These are phyloP conservation scores for Opisthocomus hoazin DNA, from an alignment of 2,113 vertebrate species.

Conservation along the genomic window DNA sequence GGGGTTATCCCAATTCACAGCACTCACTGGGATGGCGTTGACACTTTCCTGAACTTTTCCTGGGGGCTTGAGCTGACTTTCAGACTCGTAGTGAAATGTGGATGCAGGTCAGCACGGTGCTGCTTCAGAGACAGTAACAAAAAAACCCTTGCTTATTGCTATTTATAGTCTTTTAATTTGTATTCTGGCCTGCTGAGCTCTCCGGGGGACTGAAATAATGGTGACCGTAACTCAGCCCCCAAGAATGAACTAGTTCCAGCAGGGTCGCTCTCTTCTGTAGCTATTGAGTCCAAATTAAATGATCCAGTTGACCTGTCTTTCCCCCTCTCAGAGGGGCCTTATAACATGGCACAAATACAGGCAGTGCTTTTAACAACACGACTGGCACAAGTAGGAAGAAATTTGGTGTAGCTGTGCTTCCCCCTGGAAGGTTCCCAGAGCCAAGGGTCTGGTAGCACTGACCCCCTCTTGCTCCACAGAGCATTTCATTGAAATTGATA, in stretches of 20 bases:
- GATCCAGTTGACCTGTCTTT: not conserved
- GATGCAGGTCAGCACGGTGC: not conserved
- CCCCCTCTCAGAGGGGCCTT: not conserved
- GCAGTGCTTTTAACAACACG: not conserved
- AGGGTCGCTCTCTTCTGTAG: not conserved
- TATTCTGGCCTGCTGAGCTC: not conserved
- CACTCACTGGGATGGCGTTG: not conserved
- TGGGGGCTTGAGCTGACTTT: not conserved
- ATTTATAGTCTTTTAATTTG: conserved; percentile 39
- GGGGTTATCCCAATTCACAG: not conserved
- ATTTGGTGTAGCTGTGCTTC: not conserved
- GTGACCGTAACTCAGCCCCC: not conserved
- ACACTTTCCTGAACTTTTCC: not conserved
- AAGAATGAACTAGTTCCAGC: not conserved
- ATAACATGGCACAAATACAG: not conserved
- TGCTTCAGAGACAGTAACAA: conserved; percentile 5
- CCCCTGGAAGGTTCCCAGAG: not conserved
- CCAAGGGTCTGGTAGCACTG: not conserved
- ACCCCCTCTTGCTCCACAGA: not conserved
- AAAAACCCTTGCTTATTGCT: not conserved
- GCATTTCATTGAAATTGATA: not conserved
- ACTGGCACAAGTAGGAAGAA: not conserved
- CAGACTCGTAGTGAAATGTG: not conserved
- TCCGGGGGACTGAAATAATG: conserved; percentile 15
- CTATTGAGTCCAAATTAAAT: not conserved